Evolutionary conservation across 2,797 vertebrate species (phyloP).

Genomic region (Ambastaia sidthimunki): DNA sequence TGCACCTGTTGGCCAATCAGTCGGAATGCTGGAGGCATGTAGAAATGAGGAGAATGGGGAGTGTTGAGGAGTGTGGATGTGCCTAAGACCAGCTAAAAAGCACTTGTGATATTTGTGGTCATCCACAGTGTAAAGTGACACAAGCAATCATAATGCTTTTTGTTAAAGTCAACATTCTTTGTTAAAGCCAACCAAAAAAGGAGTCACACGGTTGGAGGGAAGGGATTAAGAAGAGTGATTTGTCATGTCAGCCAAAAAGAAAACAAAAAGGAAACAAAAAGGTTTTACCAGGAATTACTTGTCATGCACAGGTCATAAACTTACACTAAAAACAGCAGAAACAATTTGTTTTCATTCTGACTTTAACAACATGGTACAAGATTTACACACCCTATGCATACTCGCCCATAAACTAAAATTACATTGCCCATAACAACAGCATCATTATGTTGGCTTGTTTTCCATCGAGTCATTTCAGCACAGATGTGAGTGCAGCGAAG

Average conservation of each 20-base stretch:
- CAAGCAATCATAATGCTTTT: background rate
- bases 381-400: background rate
- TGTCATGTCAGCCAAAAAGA: too few relatives aligned
- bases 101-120: slow-evolving; percentile 68
- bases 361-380: too few relatives aligned
- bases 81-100: slow-evolving; percentile 66
- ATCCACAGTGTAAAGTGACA: slow-evolving; percentile 64
- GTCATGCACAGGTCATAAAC: too few relatives aligned
- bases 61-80: slow-evolving; percentile 36
- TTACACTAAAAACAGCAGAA: too few relatives aligned
- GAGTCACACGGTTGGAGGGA: too few relatives aligned
- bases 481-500: slow-evolving; percentile 14
- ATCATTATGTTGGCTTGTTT: slow-evolving; percentile 4
- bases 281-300: too few relatives aligned
- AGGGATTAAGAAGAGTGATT: too few relatives aligned
- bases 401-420: background rate
- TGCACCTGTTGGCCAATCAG: slow-evolving; percentile 58
- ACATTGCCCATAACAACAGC: background rate
- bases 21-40: slow-evolving; percentile 38
- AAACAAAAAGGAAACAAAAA: too few relatives aligned
- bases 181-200: too few relatives aligned
- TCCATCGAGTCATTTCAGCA: slow-evolving; percentile 33
- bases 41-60: slow-evolving; percentile 34
- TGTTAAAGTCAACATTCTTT: too few relatives aligned
- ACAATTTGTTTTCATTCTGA: too few relatives aligned